phyloP scores from a whole-genome alignment of 2,888 invertebrate species.

The Volucella inanis region DNA sequence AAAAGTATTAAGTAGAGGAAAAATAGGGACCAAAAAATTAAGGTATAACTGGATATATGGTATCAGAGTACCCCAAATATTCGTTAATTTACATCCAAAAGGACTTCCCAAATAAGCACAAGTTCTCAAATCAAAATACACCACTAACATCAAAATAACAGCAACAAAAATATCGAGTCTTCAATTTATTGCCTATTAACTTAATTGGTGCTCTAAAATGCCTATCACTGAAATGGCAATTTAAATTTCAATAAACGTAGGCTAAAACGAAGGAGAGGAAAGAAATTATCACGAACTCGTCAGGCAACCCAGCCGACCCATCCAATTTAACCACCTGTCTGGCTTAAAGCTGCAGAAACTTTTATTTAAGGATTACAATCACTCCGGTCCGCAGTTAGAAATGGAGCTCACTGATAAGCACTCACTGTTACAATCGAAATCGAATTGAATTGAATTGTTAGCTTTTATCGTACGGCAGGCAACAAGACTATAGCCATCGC shows the following conservation, averaged over 20 bases:
- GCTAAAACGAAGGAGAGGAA: not conserved
- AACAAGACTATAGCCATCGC: not conserved
- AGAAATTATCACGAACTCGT: slow-evolving; percentile 29
- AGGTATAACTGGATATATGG: too few relatives aligned
- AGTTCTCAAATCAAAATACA: too few relatives aligned
- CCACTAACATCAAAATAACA: slow-evolving; percentile 10
- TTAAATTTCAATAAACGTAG: slow-evolving; percentile 37
- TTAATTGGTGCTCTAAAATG: slow-evolving; percentile 58
- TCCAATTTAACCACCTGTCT: not conserved
- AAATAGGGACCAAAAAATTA: too few relatives aligned
- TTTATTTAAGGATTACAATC: slow-evolving; percentile 35
- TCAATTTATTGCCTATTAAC: slow-evolving; percentile 58
- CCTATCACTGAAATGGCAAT: slow-evolving; percentile 27
- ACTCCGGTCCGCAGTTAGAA: not conserved
- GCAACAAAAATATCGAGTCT: slow-evolving; percentile 19
- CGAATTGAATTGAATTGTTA: slow-evolving; percentile 57
- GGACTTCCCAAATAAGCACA: too few relatives aligned
- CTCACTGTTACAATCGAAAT: slow-evolving; percentile 48
- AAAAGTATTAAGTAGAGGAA: too few relatives aligned
- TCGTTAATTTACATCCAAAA: too few relatives aligned
- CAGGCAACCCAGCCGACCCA: not conserved
- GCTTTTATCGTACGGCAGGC: too few relatives aligned
- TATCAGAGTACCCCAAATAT: too few relatives aligned
- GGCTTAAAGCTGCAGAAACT: slow-evolving; percentile 6
- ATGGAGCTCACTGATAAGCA: slow-evolving; percentile 52